These are phyloP conservation scores for Phania funesta DNA, from an alignment of 2,888 invertebrate species.

Conservation along the genomic window DNA sequence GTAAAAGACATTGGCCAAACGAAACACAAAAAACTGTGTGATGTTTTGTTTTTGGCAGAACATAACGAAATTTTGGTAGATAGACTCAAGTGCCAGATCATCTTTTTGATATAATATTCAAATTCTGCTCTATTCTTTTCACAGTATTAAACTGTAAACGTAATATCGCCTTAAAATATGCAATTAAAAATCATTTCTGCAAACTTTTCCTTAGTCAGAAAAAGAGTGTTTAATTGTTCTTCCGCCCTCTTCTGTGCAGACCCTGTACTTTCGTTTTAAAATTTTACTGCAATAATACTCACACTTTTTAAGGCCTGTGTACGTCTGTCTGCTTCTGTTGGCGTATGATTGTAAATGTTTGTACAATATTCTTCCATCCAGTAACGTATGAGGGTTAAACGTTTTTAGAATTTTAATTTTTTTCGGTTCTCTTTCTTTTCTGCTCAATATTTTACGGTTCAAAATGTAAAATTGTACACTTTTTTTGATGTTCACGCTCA, in stretches of 20 bases:
- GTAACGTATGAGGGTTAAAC: conserved; percentile 55
- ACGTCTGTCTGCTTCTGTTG: neutral
- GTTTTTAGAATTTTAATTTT: conserved; percentile 58
- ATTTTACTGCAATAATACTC: conserved; percentile 6
- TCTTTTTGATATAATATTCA: too few relatives aligned
- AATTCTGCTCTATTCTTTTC: too few relatives aligned
- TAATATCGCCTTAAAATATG: too few relatives aligned
- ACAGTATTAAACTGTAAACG: too few relatives aligned
- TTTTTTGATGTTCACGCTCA: conserved; percentile 60
- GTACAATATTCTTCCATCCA: neutral
- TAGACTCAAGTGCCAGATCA: too few relatives aligned
- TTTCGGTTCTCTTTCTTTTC: conserved; percentile 18
- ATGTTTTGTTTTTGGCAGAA: too few relatives aligned
- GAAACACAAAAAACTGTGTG: too few relatives aligned
- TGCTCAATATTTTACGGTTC: conserved; percentile 23
- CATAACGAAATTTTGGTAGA: too few relatives aligned
- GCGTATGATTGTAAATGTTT: neutral
- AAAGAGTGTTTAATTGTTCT: too few relatives aligned
- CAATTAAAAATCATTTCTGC: too few relatives aligned
- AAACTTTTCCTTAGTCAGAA: too few relatives aligned
- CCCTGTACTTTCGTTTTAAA: conserved; percentile 8
- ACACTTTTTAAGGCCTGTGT: neutral
- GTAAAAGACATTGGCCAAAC: too few relatives aligned
- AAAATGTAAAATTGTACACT: conserved; percentile 25
- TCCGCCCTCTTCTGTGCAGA: neutral